Evolutionary conservation across 2,113 vertebrate species (phyloP), one percentile per base, ranked within the genome.

Genomic region (Diadophis punctatus): DNA sequence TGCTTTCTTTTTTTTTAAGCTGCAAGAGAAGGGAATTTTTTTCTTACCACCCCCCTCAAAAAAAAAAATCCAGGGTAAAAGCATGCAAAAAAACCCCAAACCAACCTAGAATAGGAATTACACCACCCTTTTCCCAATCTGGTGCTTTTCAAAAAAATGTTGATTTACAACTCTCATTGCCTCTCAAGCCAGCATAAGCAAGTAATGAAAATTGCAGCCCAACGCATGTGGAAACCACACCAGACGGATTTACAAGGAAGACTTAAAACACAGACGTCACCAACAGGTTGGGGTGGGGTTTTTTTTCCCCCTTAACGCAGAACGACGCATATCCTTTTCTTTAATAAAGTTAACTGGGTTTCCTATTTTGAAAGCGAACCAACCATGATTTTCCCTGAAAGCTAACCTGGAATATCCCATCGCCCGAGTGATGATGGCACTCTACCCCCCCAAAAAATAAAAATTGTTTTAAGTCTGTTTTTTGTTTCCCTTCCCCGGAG

Each of bases 351-450:
- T 48, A 95, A 95, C 92, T 93, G 93, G 8, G 53, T 89, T 92
- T 93, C 94, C 94, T 94, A 91, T 88, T 88, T 39, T 39, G 4
- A 43, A 89, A 49, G 43, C 23, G 22, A 84, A 90, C 3, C 39
- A 53, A 48, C 56, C 58, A 87, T 68, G 30, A n/a, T 9, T 27
- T 63, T 23, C 0, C 0, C 46, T 46, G 25, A 52, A 95, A 93
- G 95, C 93, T 96, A 95, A 94, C 92, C 94, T 96, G 91, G 93
- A 96, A 96, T 92, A 96, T 92, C 97, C 97, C 96, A 93, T 0
- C 91, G 96, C 96, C 96, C 96, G 94, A 96, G 30, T 18, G 97
- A 97, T 30, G 90, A 97, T 96, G 97, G 95, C 97, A 96, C 95
- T 94, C 95, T n/a, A 95, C 52, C 52, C 12, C 52, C 51, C 51